Evolutionary conservation across 2,888 invertebrate genomes (phyloP).

Genomic region (Agriotes lineatus): DNA sequence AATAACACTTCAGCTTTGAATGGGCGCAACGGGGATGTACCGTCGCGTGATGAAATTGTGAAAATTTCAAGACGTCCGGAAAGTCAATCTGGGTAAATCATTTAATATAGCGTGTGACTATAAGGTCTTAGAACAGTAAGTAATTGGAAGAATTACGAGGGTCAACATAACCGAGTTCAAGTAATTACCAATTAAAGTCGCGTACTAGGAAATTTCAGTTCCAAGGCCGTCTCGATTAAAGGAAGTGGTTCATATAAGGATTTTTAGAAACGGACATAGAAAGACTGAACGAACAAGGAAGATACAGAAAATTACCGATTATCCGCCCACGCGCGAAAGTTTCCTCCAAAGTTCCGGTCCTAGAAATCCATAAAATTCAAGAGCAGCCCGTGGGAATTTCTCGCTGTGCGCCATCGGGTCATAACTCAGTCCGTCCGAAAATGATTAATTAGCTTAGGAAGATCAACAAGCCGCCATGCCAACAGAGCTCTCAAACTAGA

Average conservation of each 20-base stretch:
- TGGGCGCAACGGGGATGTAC: too few relatives aligned
- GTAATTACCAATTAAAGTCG: background rate
- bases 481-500: slow-evolving; percentile 28
- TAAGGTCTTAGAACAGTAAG: too few relatives aligned
- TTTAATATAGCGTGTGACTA: too few relatives aligned
- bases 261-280: too few relatives aligned
- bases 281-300: too few relatives aligned
- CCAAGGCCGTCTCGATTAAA: too few relatives aligned
- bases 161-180: background rate
- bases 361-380: background rate
- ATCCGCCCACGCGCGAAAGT: background rate
- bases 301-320: background rate
- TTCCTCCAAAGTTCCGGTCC: background rate
- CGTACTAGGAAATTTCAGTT: too few relatives aligned
- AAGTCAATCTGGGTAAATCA: too few relatives aligned
- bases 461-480: slow-evolving; percentile 31
- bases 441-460: slow-evolving; percentile 36
- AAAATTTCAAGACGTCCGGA: too few relatives aligned
- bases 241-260: too few relatives aligned
- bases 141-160: background rate
- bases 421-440: slow-evolving; percentile 24
- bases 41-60: too few relatives aligned
- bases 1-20: too few relatives aligned
- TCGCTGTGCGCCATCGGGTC: background rate
- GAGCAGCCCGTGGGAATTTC: slow-evolving; percentile 20